Evolutionary conservation across 2,113 vertebrate genomes (phyloP), one percentile per base, ranked within the genome.

Genomic region (Melanotaenia duboulayi): DNA sequence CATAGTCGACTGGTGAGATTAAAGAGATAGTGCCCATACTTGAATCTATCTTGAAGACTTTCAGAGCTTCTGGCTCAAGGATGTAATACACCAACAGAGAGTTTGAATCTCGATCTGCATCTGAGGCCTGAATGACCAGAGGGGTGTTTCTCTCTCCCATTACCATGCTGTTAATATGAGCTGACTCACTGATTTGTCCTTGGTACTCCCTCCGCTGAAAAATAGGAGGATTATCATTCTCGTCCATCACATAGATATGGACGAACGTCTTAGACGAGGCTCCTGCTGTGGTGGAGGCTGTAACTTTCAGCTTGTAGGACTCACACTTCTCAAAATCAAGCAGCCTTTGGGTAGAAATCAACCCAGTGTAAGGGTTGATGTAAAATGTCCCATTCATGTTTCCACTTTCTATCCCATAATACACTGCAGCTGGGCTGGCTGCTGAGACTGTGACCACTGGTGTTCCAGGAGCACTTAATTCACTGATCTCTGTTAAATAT

Each of bases 401-500:
- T 24, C 97, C 97, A 22, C 94, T 94, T 87, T 93, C 95, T 67
- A 99, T 95, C 76, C 94, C 94, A 50, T 97, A 99, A 80, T 93
- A 95, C 44, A 99, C 93, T 4, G 94, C 92, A 7, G 95, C 94
- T 7, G 93, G 90, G 63, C 96, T 97, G 4, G 84, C 86, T 46
- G 97, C 95, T 1, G 89, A 92, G 59, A 97, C 81, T 2, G 94
- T 92, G 52, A 97, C 76, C 50, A 98, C 90, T 0, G 96, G 94
- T 20, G 95, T 93, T 17, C 96, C 96, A 0, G 92, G 0, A 11
- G 81, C 10, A 48, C 94, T 92, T 0, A 87, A 88, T 83, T 99
- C 98, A n/a, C 94, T 96, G 81, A 98, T 94, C 84, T 99, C 98
- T 5, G 94, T 83, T 5, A 97, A 90, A 85, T 97, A 97, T 58